Evolutionary conservation across 2,888 invertebrate genomes (phyloP), one percentile per base, ranked within the genome.

Genomic region (Volucella inflata): DNA sequence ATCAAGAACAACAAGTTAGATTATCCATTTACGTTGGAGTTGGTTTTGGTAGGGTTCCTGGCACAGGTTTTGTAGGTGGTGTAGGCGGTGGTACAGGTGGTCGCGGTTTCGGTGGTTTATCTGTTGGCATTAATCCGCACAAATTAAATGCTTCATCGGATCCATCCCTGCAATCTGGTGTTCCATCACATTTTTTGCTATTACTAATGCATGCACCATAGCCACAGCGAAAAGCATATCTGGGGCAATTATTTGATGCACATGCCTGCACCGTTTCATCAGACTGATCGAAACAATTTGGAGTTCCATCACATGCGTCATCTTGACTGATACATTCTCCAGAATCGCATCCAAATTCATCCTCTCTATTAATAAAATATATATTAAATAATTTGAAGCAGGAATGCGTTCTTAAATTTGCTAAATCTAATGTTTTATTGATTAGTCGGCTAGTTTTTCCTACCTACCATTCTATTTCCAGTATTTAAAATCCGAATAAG

Each of bases 231-330:
- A 90, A 90, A n/a, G 89, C 88, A 80, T 84, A 89, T 1, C 67
- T 11, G 2, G 89, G 89, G 72, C 90, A 90, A 3, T 48, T 36
- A 2, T 14, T 40, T 4, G 76, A 50, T 0, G 80, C 51, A 64
- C 90, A 90, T 4, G 21, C 16, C 30, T 82, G 53, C 1, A 78
- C 74, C 0, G 88, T 88, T 82, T 90, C 90, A 84, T 90, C 90
- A 1, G 89, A 88, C 14, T 84, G 85, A 83, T 90, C 90, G 0
- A 12, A 1, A 57, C 90, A 90, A 68, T 90, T 64, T 0, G 38
- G 10, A 1, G 11, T 93, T 2, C 93, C 93, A 87, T 94, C 94
- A 0, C 90, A 90, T 0, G 57, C 77, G 2, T 76, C 59, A 0
- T 87, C 75, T 8, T 14, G n/a, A 1, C 51, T 60, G 4, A 89